Evolutionary conservation across 2,113 vertebrate genomes (phyloP), one percentile per base, ranked within the genome.

Genomic region (Dasyornis broadbenti): DNA sequence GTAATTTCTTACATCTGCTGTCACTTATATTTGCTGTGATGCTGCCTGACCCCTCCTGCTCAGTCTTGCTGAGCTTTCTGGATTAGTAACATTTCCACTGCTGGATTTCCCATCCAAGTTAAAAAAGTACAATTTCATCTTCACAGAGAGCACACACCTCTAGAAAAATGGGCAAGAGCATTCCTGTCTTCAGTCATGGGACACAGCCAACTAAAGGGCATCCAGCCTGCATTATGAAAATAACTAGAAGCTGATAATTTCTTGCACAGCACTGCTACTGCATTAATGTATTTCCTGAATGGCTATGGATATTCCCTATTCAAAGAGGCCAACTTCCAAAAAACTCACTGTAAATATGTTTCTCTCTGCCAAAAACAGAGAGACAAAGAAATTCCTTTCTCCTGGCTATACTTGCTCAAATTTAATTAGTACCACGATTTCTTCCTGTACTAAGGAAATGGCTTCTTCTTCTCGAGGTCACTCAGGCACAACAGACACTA

Each of bases 371-470:
- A 94, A 73, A 68, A 78, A 22, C 10, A 70, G 39, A 66, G 40
- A 85, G 9, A 83, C 68, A 82, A 92, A 86, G 59, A 92, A 86
- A 89, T 93, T 89, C 89, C n/a, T 69, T 73, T 57, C 59, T 90
- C 56, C 21, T 93, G 79, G 56, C 66, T 71, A 49, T 60, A 33
- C 89, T 90, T 90, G 94, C 47, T 77, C 31, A 24, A 27, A 86
- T 94, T 30, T 86, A 92, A 78, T 84, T 80, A 89, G 13, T 9
- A 61, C 4, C 15, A 28, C 7, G 22, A 39, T 63, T 78, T 91
- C 70, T 91, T 86, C 39, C 50, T 31, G 15, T 82, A 33, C 19
- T 66, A 63, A 57, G 47, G 63, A 82, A 94, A 86, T 7, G 61
- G 9, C 35, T 77, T 2, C 47, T 86, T 23, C 60, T 88, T 89